Conservation (phyloP, 2,113 vertebrate species). For the Recurvirostra avosetta region DNA sequence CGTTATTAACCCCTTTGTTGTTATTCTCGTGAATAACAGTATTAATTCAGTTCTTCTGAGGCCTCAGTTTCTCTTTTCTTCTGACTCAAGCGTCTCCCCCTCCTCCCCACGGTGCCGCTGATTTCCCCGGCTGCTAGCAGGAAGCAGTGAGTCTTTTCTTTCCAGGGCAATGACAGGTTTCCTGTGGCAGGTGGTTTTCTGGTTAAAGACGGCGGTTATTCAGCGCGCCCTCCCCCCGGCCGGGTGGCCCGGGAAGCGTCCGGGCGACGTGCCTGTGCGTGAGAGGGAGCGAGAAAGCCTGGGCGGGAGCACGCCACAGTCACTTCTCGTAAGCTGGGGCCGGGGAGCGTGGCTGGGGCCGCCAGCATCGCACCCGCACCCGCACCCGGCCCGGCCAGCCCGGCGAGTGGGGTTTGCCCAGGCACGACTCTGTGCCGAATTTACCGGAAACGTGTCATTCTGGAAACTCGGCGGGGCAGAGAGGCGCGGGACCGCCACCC, state of each 20-base stretch:
- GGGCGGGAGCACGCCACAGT: constrained; percentile 42
- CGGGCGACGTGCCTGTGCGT: neutral
- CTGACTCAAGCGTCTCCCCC: neutral
- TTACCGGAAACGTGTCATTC: constrained; percentile 68
- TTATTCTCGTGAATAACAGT: constrained; percentile 38
- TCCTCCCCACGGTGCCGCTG: neutral
- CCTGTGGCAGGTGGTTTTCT: constrained; percentile 82
- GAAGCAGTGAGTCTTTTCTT: constrained; percentile 81
- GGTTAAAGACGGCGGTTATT: constrained; percentile 55
- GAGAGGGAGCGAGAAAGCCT: constrained; percentile 60
- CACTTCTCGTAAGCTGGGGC: constrained; percentile 71
- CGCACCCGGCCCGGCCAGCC: neutral
- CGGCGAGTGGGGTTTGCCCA: constrained; percentile 72
- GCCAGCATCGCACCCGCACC: constrained; percentile 18
- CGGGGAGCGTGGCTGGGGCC: neutral
- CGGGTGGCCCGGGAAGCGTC: constrained; percentile 15
- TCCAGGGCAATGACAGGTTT: constrained; percentile 80
- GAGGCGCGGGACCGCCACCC: neutral
- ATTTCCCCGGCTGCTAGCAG: constrained; percentile 72
- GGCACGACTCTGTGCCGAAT: neutral
- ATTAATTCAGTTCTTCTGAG: constrained; percentile 31
- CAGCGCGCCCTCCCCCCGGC: neutral
- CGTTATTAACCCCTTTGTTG: constrained; percentile 2
- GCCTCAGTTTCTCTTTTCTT: constrained; percentile 44
- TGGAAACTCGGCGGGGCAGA: constrained; percentile 71